Base-by-base conservation (phyloP, 2,888 invertebrate species). In the Eremobia ochroleuca region DNA sequence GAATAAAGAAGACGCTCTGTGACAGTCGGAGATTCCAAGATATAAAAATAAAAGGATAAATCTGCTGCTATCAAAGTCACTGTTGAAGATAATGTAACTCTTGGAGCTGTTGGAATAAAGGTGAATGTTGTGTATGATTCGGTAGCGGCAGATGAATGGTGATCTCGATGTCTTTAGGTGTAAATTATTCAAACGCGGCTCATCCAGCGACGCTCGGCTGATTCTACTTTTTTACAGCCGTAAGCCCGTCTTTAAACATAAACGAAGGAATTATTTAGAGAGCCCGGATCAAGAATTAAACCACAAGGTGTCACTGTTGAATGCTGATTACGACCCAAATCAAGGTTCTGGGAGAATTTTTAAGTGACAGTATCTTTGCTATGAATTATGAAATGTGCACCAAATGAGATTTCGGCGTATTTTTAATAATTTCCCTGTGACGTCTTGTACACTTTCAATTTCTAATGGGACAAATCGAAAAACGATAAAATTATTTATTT, bases 161-260 rank as follows among this genome's bases (percentile, higher is more conserved):
- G 90, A 92, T 93, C 92, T 92, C 90, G 89, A 92, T 93, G 94
- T 94, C 94, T 95, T 94, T 94, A 95, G 94, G 95, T 95, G 96
- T 96, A 95, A 96, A 96, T 96, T 95, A 96, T 96, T 96, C 95
- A 96, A 94, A 94, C 91, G 89, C 90, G 91, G 93, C 92, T 95
- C 94, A 94, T 95, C 95, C 93, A 85, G 90, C 88, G 91, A 92
- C 91, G 93, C 93, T 91, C 87, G 90, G 90, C 92, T 93, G 93
- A 92, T 91, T 93, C 91, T 91, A 92, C 91, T 93, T 94, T 94
- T 94, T 95, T 95, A 93, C 94, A 92, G 91, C 90, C 92, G 90
- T 93, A 93, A 94, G 93, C 92, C 92, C 89, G 92, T 92, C 92
- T 93, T 94, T 94, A 94, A 94, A 94, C 91, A 91, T 93, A 94